Evolutionary conservation across 2,797 vertebrate genomes (phyloP), one percentile per base, ranked within the genome.

Genomic region (Myotis myotis): DNA sequence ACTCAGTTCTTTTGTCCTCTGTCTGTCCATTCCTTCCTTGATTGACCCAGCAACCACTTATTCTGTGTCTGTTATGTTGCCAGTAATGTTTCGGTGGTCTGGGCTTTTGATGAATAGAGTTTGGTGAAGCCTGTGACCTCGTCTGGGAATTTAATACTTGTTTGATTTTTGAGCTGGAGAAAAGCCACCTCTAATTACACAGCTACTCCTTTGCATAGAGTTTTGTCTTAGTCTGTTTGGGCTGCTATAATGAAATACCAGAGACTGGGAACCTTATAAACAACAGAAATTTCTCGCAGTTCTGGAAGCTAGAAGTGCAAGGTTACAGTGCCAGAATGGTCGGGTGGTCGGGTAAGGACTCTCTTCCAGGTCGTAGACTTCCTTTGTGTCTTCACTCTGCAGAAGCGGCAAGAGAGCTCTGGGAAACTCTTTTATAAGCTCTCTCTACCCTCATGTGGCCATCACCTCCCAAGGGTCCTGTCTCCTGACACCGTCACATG

Each of bases 141-240:
- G 16, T 66, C 47, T 78, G 68, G 62, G 68, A 91, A 64, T 87
- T 81, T 16, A 85, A 51, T 89, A 53, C 8, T 55, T 80, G 22
- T 60, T 90, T 87, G 41, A n/a, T 81, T 93, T 95, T 44, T 23
- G 51, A 53, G 5, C 68, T 93, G n/a, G 36, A 82, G 81, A 87
- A 91, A 70, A 64, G 68, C 41, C 17, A 8, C 38, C 17, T 87
- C 22, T 85, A 49, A 55, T 88, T 76, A 70, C 0, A 30, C 12
- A 89, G 28, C 49, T 68, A 76, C 2, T 74, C 17, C 41, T 91
- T 1, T 68, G 76, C 68, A 36, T 25, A 80, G 30, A 79, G 38
- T 66, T 94, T 80, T 88, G 49, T 75, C 25, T 68, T 75, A 23
- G 23, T 93, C 25, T 28, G 0, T 11, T 93, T 4, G 19, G 70